Conservation (phyloP, 2,113 vertebrate genomes). For the Coptodon rendalli region DNA sequence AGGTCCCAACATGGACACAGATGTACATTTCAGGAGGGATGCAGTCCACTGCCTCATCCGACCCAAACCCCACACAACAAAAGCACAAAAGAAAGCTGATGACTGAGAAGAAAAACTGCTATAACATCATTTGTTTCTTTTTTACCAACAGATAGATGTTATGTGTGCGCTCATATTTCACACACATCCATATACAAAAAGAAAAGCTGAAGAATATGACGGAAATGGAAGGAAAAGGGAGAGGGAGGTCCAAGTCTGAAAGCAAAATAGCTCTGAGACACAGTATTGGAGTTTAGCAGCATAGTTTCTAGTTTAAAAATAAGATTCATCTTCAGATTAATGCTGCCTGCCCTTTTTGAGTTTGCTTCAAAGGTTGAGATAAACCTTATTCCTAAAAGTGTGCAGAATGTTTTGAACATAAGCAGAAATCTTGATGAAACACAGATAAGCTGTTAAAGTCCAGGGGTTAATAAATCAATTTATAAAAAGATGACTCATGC, state of each 20-base stretch:
- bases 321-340: neutral
- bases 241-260: neutral
- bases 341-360: neutral
- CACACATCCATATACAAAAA: neutral
- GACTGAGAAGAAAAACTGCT: neutral
- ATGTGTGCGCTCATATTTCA: neutral
- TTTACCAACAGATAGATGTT: neutral
- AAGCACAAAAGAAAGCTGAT: neutral
- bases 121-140: neutral
- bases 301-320: neutral
- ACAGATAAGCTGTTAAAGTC: neutral
- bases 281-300: neutral
- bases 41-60: neutral
- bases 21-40: neutral
- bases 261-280: neutral
- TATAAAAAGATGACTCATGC: neutral
- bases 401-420: neutral
- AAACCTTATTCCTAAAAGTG: neutral
- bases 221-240: neutral
- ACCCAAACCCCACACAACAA: neutral
- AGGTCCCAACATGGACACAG: neutral
- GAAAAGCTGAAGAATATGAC: neutral
- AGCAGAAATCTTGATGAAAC: neutral
- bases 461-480: neutral
- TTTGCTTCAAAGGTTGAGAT: neutral